Evolutionary conservation across 2,113 vertebrate genomes (phyloP), one percentile per base, ranked within the genome.

Genomic region (Gallinago media): DNA sequence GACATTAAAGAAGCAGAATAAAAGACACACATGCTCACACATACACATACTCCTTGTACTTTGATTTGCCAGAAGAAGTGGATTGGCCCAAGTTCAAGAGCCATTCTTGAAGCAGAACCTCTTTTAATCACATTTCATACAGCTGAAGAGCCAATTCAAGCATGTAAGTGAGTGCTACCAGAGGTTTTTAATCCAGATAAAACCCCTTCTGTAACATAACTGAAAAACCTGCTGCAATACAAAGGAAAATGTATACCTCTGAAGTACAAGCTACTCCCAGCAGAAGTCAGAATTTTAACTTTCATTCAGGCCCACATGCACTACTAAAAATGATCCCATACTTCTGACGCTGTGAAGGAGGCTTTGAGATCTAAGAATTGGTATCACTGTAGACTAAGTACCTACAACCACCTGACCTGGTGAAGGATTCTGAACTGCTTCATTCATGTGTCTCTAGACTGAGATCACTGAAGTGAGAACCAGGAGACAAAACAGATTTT

Each of bases 111-210:
- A 91, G 84, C 78, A 94, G 54, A 92, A 82, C 40, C 40, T 94
- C 74, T 93, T 94, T 95, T 81, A 94, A 85, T 97, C 91, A 91
- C 65, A 91, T 95, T 92, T 86, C 63, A 86, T 87, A 78, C 9
- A 85, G 11, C 20, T 85, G 44, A 94, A 96, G 32, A 92, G 78
- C 52, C 27, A 84, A 61, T 78, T 73, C 58, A 95, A 73, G 46
- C 58, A 71, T 68, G 38, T 66, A 95, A 93, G 49, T 80, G 89
- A 96, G 82, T 42, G 22, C 6, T 96, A 78, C 21, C 50, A 88
- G 34, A 84, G 47, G 46, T 54, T 88, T 94, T 93, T 75, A 95
- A 96, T 72, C n/a, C 34, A 93, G 42, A 92, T 87, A 93, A 85
- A 94, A 82, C 11, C 58, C 20, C 15, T 34, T 83, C 56, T 79